Conservation (phyloP, 2,888 invertebrate species). For the Philereme transversata region DNA sequence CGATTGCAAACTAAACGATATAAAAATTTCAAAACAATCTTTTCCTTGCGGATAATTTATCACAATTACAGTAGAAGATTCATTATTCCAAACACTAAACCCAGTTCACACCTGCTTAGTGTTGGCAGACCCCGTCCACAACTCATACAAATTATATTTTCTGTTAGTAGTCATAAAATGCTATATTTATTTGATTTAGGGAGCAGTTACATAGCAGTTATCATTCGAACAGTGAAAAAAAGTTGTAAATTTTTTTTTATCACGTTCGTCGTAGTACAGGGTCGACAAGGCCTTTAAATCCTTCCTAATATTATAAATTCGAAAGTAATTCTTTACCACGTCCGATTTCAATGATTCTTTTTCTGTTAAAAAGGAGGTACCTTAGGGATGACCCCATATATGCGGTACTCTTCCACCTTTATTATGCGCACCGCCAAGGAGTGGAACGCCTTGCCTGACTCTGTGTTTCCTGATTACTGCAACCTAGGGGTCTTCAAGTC, state of each 20-base stretch:
- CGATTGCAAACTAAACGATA: no score
- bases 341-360: no score
- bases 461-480: no score
- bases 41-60: neutral
- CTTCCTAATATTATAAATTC: no score
- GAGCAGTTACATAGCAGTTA: conserved; percentile 5
- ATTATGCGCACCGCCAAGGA: no score
- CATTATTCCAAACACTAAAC: conserved; percentile 2
- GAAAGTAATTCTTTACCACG: no score
- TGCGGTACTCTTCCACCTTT: no score
- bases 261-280: conserved; percentile 11
- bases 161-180: conserved; percentile 15
- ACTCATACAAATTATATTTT: conserved; percentile 19
- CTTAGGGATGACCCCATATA: no score
- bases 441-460: no score
- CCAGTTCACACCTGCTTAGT: conserved; percentile 13
- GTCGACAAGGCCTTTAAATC: neutral
- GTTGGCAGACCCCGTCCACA: conserved; percentile 15
- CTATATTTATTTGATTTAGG: conserved; percentile 17
- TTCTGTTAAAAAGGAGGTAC: no score
- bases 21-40: neutral
- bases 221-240: conserved; percentile 3
- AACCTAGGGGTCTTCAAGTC: no score
- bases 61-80: conserved; percentile 5
- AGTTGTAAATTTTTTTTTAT: conserved; percentile 5